A percentile compares a stretch with the other conserved stretches of the same genome.
Conservation (phyloP, 2,888 invertebrate species). For the Melinopterus prodromus region DNA sequence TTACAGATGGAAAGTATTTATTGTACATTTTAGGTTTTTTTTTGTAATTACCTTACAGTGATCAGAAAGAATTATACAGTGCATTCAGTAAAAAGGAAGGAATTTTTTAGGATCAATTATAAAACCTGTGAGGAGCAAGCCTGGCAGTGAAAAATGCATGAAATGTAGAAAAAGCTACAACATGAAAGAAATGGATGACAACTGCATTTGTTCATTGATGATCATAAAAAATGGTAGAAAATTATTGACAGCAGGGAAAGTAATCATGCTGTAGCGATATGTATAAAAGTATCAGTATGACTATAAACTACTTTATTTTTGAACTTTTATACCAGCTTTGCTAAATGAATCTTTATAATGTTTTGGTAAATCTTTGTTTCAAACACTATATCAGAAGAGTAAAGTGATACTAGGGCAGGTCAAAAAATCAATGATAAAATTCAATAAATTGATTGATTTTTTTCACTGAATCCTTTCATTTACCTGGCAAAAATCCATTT, state of each 20-base stretch:
- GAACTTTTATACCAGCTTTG: too few relatives aligned
- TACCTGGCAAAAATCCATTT: too few relatives aligned
- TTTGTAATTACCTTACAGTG: not conserved
- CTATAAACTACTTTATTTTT: not conserved
- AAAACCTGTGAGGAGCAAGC: too few relatives aligned
- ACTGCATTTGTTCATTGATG: not conserved
- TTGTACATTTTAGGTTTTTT: conserved; percentile 14
- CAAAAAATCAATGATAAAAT: too few relatives aligned
- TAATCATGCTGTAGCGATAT: not conserved
- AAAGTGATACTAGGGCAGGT: too few relatives aligned
- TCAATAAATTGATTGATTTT: too few relatives aligned
- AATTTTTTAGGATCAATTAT: too few relatives aligned
- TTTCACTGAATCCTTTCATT: too few relatives aligned
- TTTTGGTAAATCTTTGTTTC: too few relatives aligned
- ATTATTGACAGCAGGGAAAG: not conserved
- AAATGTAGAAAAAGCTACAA: not conserved
- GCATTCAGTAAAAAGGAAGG: not conserved
- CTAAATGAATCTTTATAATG: too few relatives aligned
- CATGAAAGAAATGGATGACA: not conserved
- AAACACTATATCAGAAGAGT: too few relatives aligned
- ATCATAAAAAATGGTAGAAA: not conserved
- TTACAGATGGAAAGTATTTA: conserved; percentile 13
- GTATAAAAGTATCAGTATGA: not conserved
- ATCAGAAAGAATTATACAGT: not conserved
- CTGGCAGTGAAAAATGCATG: too few relatives aligned